Conservation (phyloP, 2,888 invertebrate species). For the Punctoribates punctum region DNA sequence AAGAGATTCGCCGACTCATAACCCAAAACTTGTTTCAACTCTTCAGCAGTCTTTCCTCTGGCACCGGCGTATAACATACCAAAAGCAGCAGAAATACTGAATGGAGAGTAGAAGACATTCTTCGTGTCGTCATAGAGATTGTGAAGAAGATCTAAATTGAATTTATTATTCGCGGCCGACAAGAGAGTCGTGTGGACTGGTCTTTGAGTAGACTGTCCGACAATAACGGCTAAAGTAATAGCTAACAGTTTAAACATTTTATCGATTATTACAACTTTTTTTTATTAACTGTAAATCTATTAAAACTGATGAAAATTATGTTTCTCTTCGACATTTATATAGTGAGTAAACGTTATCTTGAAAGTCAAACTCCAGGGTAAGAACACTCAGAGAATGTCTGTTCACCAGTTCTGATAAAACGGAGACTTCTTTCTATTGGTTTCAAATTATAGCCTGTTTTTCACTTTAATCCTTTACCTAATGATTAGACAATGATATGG, state of each 20-base stretch:
- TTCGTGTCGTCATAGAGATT: background rate
- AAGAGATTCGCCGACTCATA: background rate
- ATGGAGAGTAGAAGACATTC: constrained; percentile 46
- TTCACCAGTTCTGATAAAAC: no score
- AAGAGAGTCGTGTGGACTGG: background rate
- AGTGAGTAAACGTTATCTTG: no score
- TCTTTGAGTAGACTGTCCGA: background rate
- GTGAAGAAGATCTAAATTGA: background rate
- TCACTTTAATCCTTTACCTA: no score
- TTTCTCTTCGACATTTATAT: no score
- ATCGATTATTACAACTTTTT: no score
- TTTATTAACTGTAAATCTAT: no score
- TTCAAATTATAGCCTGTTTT: no score
- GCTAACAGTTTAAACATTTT: background rate
- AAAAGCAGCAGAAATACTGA: constrained; percentile 45
- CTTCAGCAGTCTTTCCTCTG: constrained; percentile 40
- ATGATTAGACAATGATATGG: no score
- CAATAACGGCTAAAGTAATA: background rate
- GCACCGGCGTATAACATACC: constrained; percentile 45
- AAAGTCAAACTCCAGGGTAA: no score
- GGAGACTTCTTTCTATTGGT: no score
- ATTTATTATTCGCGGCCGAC: background rate
- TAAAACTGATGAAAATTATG: no score
- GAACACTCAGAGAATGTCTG: no score
- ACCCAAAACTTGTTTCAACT: constrained; percentile 40